Conservation (phyloP, 2,797 vertebrate genomes). For the Pseudotriccus pelzelni region DNA sequence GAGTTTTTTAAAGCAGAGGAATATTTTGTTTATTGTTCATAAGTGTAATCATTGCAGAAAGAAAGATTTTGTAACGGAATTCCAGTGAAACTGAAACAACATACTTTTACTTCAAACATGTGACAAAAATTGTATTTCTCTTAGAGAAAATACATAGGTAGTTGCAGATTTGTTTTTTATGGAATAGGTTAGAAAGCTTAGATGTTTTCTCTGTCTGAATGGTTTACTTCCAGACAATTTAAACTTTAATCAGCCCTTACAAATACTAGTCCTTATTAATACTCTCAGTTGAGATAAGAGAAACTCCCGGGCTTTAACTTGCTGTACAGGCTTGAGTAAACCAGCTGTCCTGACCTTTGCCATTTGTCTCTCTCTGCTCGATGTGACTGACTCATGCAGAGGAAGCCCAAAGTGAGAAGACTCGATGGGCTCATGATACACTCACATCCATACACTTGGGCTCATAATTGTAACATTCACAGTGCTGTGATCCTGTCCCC, state of each 20-base stretch:
- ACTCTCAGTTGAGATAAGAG: not conserved
- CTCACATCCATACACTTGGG: not conserved
- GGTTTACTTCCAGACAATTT: not conserved
- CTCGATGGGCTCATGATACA: accelerated
- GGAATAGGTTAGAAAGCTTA: not conserved
- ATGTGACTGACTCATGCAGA: not conserved
- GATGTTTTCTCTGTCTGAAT: not conserved
- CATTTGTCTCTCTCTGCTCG: not conserved
- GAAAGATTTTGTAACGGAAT: not conserved
- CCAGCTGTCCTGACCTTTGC: not conserved
- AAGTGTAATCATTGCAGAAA: not conserved
- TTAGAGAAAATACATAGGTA: not conserved
- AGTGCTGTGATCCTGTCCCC: not conserved
- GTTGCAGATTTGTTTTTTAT: not conserved
- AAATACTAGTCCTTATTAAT: not conserved
- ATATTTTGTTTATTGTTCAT: not conserved
- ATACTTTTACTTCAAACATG: not conserved
- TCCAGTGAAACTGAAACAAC: not conserved
- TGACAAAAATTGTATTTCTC: not conserved
- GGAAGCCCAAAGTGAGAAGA: not conserved
- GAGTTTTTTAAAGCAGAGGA: not conserved
- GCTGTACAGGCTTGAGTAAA: not conserved
- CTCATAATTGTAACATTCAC: not conserved
- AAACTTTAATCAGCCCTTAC: not conserved
- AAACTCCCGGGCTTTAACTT: not conserved